phyloP scores from a whole-genome alignment of 2,888 invertebrate species.

The Chloroclysta siterata region DNA sequence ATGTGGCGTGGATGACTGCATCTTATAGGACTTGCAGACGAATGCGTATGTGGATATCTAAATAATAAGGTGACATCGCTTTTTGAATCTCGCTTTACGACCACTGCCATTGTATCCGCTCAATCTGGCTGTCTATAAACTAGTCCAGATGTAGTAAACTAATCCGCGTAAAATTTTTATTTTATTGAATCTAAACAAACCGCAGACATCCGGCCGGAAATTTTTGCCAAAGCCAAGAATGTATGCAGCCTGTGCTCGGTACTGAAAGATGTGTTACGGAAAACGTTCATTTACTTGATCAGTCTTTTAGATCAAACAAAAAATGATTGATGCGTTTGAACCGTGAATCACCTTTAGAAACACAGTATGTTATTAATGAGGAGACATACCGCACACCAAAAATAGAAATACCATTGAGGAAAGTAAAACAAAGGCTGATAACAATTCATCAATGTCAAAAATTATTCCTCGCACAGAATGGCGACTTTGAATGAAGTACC shows the following conservation, averaged over 20 bases:
- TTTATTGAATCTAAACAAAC: constrained; percentile 39
- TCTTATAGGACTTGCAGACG: constrained; percentile 39
- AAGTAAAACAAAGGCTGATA: constrained; percentile 27
- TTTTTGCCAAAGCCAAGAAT: constrained; percentile 35
- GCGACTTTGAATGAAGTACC: constrained; percentile 31
- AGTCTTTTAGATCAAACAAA: constrained; percentile 33
- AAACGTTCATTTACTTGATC: constrained; percentile 33
- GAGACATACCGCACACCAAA: constrained; percentile 16
- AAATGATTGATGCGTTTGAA: constrained; percentile 36
- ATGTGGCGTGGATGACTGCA: constrained; percentile 37
- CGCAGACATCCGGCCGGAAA: constrained; percentile 43
- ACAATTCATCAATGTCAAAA: constrained; percentile 30
- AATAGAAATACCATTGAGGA: constrained; percentile 31
- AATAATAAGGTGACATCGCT: neutral
- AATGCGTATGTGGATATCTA: constrained; percentile 6
- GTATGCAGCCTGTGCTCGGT: constrained; percentile 21
- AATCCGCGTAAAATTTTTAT: constrained; percentile 35
- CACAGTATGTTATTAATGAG: constrained; percentile 4
- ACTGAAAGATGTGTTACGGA: constrained; percentile 30
- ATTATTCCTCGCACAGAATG: constrained; percentile 24
- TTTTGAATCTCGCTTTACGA: constrained; percentile 3
- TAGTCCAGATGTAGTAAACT: constrained; percentile 33
- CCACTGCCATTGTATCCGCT: constrained; percentile 3
- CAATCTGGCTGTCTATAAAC: constrained; percentile 28
- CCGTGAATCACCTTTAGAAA: constrained; percentile 19